Evolutionary conservation across 2,113 vertebrate genomes (phyloP).

Genomic region (Gobius niger): DNA sequence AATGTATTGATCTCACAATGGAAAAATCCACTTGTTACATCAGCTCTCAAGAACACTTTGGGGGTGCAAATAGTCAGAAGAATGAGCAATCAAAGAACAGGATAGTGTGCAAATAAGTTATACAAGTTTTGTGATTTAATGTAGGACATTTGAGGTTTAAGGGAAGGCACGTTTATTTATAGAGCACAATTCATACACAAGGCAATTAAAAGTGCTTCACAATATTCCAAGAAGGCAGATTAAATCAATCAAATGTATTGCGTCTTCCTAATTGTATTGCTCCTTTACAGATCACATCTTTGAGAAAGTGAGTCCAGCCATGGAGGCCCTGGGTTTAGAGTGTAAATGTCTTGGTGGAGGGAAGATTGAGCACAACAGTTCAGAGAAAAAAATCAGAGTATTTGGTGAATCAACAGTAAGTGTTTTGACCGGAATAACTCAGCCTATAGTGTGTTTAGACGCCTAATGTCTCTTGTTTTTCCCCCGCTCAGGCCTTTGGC

Average conservation of each 20-base stretch:
- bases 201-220: no score
- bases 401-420: conserved; percentile 90
- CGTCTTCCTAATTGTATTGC: background rate
- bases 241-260: background rate
- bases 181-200: no score
- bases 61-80: no score
- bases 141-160: no score
- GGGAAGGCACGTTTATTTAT: no score
- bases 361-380: conserved; percentile 86
- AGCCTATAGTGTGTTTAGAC: background rate
- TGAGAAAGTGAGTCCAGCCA: conserved; percentile 83
- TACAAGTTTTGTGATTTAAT: no score
- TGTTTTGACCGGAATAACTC: background rate
- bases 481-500: conserved; percentile 81
- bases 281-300: conserved; percentile 85
- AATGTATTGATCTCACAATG: no score
- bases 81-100: no score
- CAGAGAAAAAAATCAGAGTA: conserved; percentile 84
- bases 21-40: no score
- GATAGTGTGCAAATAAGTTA: no score
- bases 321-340: conserved; percentile 83
- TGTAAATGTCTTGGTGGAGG: conserved; percentile 88
- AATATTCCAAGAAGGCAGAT: no score
- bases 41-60: no score
- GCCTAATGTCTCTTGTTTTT: background rate